A percentile compares a stretch with the other conserved stretches of the same genome.
Conservation (phyloP, 2,888 invertebrate species). For the Leucophenga maculata region DNA sequence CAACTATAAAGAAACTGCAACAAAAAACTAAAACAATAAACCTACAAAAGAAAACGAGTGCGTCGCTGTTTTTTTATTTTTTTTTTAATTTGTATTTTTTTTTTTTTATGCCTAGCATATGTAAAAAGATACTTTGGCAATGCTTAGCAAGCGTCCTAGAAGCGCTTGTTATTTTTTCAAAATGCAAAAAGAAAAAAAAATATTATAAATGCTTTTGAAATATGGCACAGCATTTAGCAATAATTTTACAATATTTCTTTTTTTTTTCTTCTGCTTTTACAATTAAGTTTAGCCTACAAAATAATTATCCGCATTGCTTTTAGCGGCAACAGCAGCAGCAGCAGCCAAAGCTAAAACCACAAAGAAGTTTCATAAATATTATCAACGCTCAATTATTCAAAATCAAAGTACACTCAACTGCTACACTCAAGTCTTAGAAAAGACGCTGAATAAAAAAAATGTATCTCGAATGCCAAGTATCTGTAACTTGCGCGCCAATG, state of each 20-base stretch:
- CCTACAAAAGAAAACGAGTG: constrained; percentile 6
- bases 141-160: constrained; percentile 32
- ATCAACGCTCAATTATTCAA: constrained; percentile 16
- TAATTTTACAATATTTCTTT: too few species aligned
- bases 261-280: neutral
- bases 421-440: too few species aligned
- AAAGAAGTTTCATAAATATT: constrained; percentile 9
- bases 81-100: neutral
- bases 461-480: too few species aligned
- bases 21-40: neutral
- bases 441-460: too few species aligned
- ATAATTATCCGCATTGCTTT: constrained; percentile 43
- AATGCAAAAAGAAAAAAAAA: neutral
- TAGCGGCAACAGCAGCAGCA: neutral
- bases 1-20: neutral
- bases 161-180: constrained; percentile 28
- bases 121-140: constrained; percentile 28
- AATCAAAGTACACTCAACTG: constrained; percentile 7
- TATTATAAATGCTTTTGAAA: constrained; percentile 30
- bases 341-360: neutral
- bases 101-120: constrained; percentile 27
- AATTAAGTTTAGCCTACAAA: constrained; percentile 25
- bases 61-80: neutral
- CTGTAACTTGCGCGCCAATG: too few species aligned
- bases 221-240: constrained; percentile 34